phyloP scores from a whole-genome alignment of 1,140 invertebrate species.

The Phthorimaea operculella region DNA sequence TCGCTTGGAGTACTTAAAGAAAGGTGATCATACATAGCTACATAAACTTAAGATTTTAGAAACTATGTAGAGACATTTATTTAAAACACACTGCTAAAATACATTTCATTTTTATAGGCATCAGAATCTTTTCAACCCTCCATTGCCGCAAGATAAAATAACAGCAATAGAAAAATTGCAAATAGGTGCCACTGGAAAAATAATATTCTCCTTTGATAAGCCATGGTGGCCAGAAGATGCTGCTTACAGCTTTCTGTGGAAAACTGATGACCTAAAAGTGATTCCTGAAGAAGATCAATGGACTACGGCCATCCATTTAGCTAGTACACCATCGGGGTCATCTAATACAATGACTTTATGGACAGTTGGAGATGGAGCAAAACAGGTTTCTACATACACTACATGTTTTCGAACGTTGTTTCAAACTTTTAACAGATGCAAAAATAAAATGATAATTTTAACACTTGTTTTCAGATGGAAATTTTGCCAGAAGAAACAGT shows the following conservation, averaged over 20 bases:
- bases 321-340: background rate
- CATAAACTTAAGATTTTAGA: no score
- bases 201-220: conserved; percentile 29
- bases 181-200: conserved; percentile 39
- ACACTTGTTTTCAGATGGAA: conserved; percentile 28
- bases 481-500: conserved; percentile 37
- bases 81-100: no score
- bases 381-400: conserved; percentile 11
- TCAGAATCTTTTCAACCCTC: conserved; percentile 25
- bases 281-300: conserved; percentile 22
- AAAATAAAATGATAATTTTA: no score
- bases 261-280: conserved; percentile 18
- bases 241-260: conserved; percentile 30
- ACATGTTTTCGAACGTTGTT: no score
- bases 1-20: no score
- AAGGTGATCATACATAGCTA: no score
- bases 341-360: background rate
- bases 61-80: no score
- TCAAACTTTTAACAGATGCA: no score
- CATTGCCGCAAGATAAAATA: conserved; percentile 30
- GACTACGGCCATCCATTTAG: conserved; percentile 14
- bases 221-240: conserved; percentile 19
- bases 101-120: conserved; percentile 16
- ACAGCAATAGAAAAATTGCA: conserved; percentile 31
- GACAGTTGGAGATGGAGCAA: background rate